Conservation (phyloP, 1,140 invertebrate genomes). For the Cephus cinctus region DNA sequence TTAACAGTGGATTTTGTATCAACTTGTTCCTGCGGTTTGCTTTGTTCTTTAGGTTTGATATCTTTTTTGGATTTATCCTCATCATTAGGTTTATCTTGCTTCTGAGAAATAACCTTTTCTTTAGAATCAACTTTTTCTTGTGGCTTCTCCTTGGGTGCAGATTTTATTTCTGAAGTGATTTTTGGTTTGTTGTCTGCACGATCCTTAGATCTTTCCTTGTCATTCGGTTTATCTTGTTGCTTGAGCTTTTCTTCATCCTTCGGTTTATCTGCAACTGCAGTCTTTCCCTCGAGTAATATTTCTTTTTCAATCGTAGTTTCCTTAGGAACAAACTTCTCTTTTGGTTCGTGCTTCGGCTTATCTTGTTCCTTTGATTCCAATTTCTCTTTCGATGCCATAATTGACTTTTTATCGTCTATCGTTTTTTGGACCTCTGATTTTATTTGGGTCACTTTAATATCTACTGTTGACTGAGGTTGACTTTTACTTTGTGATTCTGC, state of each 20-base stretch:
- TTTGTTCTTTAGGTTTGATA: background rate
- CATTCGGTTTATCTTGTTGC: background rate
- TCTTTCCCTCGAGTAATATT: background rate
- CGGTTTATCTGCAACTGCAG: background rate
- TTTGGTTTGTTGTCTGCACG: background rate
- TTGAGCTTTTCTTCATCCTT: background rate
- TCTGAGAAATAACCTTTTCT: background rate
- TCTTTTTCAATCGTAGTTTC: no score
- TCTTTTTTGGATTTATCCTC: background rate
- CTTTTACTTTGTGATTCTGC: no score
- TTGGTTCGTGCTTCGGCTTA: background rate
- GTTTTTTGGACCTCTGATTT: no score
- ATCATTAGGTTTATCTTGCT: background rate
- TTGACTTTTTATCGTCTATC: no score
- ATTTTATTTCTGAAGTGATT: background rate
- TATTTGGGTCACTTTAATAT: no score
- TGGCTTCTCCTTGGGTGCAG: background rate
- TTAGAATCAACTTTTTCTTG: background rate
- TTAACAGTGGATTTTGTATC: no score
- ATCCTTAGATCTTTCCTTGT: background rate
- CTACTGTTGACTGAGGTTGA: no score
- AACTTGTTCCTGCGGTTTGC: no score
- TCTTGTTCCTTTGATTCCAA: background rate
- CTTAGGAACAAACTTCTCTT: background rate
- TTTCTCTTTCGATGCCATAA: no score